phyloP scores from a whole-genome alignment of 2,113 vertebrate genomes.

The Ammodytes marinus region DNA sequence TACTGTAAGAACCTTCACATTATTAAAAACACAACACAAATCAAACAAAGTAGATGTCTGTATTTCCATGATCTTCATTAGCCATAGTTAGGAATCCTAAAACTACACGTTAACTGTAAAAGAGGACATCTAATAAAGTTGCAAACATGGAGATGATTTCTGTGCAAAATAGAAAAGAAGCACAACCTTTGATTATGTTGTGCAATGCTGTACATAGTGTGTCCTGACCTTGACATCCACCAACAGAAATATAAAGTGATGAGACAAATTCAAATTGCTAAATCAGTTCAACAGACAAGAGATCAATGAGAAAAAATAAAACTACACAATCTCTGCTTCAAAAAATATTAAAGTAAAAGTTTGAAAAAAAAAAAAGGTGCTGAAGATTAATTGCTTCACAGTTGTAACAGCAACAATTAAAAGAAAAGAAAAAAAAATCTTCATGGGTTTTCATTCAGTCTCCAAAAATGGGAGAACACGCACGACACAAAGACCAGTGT shows the following conservation, averaged over 20 bases:
- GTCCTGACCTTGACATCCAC: conserved; percentile 1
- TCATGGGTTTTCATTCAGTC: conserved; percentile 39
- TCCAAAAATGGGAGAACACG: conserved; percentile 66
- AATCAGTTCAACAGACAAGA: conserved; percentile 32
- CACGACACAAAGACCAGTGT: conserved; percentile 43
- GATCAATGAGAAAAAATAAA: conserved; percentile 34
- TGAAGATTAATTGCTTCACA: conserved; percentile 57
- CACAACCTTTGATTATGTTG: neutral
- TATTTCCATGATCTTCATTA: conserved; percentile 16
- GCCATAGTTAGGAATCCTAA: conserved; percentile 39
- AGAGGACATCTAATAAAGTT: conserved; percentile 18
- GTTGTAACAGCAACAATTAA: conserved; percentile 24
- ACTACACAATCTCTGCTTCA: conserved; percentile 9
- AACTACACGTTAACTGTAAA: conserved; percentile 6
- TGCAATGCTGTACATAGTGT: conserved; percentile 25
- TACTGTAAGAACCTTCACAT: conserved; percentile 38
- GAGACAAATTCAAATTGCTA: conserved; percentile 24
- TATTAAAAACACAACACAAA: conserved; percentile 21
- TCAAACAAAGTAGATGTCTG: conserved; percentile 14
- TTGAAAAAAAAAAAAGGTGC: conserved; percentile 37
- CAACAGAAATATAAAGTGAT: conserved; percentile 41
- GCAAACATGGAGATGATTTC: conserved; percentile 30
- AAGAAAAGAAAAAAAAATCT: conserved; percentile 11
- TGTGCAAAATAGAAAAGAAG: conserved; percentile 58
- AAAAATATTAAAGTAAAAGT: too few relatives aligned